Base-by-base conservation (phyloP, 37 sponge, comb jelly and placozoan genomes). In the Aplysina aerophoba region DNA sequence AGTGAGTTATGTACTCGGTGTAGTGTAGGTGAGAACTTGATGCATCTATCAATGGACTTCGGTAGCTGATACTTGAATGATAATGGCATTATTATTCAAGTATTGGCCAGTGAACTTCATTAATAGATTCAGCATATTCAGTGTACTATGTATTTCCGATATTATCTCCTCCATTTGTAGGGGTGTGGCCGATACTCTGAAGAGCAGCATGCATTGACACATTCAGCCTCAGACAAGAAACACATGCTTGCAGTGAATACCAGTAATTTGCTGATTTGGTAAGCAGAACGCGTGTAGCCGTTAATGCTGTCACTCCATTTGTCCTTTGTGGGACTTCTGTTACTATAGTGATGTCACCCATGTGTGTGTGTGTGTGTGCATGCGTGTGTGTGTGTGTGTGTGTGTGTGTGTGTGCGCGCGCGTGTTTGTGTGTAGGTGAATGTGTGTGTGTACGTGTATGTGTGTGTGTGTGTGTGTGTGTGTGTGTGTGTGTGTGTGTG, bases 321-420 rank as follows among this genome's bases (percentile, higher is more conserved):
- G 17, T 30, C 22, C 13, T 30, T 38, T 40, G 37, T 13, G 14
- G 8, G 40, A 33, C 12, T n/a, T n/a, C n/a, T n/a, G n/a, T n/a
- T n/a, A n/a, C 50, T 44, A 8, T 44, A 44, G 50, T 44, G 50
- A 44, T 44, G 50, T 44, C 3, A 44, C 8, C 50, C 50, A 12
- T 63, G 65, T 63, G 65, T 63, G 65, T 63, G 65, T 63, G 65
- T 63, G 65, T 63, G 65, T 63, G 65, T 63, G 65, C 28, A 27
- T 63, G 65, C 28, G 65, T 63, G 65, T 63, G 65, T 63, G 65
- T 63, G 65, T 63, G 65, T 63, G 65, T 63, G 65, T 30, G 27
- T 63, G 65, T 63, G 65, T 63, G 65, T 30, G 27, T 63, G 65
- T 63, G 65, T 63, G 65, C 5, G 50, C 8, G 50, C 8, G 50